Percentiles rank a stretch among this genome's conserved stretches.
phyloP scores from a whole-genome alignment of 2,113 vertebrate species.

The Lagopus leucura region DNA sequence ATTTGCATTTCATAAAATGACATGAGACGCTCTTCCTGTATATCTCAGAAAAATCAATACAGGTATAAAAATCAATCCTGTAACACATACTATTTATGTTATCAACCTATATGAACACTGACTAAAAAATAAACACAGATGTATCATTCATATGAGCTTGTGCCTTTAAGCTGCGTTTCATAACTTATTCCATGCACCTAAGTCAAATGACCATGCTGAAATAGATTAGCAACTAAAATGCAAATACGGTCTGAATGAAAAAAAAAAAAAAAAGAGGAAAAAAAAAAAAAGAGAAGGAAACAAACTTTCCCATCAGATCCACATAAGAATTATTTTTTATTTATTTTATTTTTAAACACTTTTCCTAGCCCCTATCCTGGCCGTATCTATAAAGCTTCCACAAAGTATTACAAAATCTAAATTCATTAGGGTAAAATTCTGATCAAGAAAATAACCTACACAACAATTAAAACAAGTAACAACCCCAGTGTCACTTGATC shows the following conservation, averaged over 20 bases:
- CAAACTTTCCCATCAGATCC: not conserved
- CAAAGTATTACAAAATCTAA: not conserved
- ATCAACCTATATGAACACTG: not conserved
- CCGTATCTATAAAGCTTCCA: accelerated
- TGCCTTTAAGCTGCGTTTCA: not conserved
- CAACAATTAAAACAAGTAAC: not conserved
- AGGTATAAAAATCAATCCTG: not conserved
- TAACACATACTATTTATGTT: not conserved
- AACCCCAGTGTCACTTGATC: too few relatives aligned
- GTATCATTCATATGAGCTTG: not conserved
- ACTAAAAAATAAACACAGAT: accelerated
- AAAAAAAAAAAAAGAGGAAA: not conserved
- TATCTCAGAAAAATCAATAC: not conserved
- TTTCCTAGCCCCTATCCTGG: not conserved
- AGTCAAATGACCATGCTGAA: not conserved
- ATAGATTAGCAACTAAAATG: not conserved
- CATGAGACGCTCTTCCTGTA: not conserved
- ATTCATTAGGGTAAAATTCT: not conserved
- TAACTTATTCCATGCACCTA: not conserved
- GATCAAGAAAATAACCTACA: not conserved
- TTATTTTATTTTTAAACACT: not conserved
- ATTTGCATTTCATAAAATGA: not conserved
- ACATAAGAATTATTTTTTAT: not conserved
- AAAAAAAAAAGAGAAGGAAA: not conserved
- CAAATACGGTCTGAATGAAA: not conserved